A percentile compares a stretch with the other conserved stretches of the same genome.
phyloP scores from a whole-genome alignment of 1,140 invertebrate species.

The Drosophila miranda region DNA sequence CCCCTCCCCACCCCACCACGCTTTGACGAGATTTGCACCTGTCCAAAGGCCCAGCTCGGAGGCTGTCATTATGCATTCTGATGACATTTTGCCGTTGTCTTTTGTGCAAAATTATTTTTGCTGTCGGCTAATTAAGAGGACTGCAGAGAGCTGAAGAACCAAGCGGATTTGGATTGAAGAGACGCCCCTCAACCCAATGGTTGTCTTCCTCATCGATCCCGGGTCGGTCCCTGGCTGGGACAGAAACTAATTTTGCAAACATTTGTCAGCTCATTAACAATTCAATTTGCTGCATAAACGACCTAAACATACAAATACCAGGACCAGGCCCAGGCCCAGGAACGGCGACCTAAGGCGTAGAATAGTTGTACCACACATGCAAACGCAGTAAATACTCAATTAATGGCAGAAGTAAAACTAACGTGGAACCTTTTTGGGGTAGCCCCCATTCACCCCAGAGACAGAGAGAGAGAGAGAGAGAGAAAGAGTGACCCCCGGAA shows the following conservation, averaged over 20 bases:
- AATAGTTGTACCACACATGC: conserved; percentile 47
- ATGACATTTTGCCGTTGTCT: conserved; percentile 65
- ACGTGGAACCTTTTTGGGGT: conserved; percentile 21
- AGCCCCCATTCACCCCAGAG: conserved; percentile 31
- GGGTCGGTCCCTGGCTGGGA: neutral
- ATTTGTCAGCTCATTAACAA: conserved; percentile 78
- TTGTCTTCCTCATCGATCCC: neutral
- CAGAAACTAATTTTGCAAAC: conserved; percentile 68
- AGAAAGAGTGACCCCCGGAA: neutral
- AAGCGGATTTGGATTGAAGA: conserved; percentile 10
- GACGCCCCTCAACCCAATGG: neutral
- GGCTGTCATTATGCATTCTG: conserved; percentile 75
- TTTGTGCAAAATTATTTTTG: conserved; percentile 63
- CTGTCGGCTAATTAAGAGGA: conserved; percentile 64
- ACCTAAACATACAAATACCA: conserved; percentile 68
- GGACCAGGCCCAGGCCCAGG: too few species aligned
- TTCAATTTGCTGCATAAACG: conserved; percentile 78
- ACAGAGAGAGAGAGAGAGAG: too few species aligned
- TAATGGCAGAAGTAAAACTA: conserved; percentile 58
- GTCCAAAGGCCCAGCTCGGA: conserved; percentile 27
- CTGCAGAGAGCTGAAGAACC: conserved; percentile 14
- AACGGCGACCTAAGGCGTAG: neutral
- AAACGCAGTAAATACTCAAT: conserved; percentile 76
- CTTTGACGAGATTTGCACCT: conserved; percentile 53
- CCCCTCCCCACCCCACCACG: conserved; percentile 8